These are phyloP conservation scores for Gymnogyps californianus DNA, from an alignment of 2,113 vertebrate species.

Conservation along the genomic window DNA sequence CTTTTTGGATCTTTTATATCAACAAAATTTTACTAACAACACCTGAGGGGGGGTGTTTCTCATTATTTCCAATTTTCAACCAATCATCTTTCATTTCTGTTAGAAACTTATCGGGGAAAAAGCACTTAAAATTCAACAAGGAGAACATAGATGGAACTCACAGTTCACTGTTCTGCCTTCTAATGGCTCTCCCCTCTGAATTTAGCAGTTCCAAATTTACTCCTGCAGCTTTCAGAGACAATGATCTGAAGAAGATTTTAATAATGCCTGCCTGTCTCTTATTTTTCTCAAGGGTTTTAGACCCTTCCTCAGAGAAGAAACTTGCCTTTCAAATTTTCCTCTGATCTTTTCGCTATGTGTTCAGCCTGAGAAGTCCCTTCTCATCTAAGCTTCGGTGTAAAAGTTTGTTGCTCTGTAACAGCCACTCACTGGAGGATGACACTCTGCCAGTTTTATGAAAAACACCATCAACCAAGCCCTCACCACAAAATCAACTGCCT, in stretches of 20 bases:
- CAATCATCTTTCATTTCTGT: neutral
- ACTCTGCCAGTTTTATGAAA: neutral
- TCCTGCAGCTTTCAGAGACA: neutral
- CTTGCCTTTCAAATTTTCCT: neutral
- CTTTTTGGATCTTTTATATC: neutral
- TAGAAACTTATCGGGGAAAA: accelerated
- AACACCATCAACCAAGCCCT: neutral
- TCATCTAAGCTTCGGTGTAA: neutral
- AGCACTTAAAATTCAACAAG: neutral
- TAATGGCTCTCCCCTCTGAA: neutral
- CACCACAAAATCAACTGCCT: neutral
- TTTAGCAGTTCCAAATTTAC: neutral
- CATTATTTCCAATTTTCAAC: neutral
- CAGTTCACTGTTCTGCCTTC: neutral
- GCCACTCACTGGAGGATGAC: neutral
- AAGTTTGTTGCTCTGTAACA: neutral
- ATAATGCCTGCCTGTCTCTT: neutral
- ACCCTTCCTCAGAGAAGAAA: neutral
- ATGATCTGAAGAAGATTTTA: neutral
- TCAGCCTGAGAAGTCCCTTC: neutral
- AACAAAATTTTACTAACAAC: neutral
- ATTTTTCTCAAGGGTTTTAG: neutral
- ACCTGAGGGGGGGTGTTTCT: accelerated
- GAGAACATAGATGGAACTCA: neutral
- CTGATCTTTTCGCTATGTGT: neutral